Evolutionary conservation across 2,797 vertebrate genomes (phyloP).

Genomic region (Epinephelus malabaricus): DNA sequence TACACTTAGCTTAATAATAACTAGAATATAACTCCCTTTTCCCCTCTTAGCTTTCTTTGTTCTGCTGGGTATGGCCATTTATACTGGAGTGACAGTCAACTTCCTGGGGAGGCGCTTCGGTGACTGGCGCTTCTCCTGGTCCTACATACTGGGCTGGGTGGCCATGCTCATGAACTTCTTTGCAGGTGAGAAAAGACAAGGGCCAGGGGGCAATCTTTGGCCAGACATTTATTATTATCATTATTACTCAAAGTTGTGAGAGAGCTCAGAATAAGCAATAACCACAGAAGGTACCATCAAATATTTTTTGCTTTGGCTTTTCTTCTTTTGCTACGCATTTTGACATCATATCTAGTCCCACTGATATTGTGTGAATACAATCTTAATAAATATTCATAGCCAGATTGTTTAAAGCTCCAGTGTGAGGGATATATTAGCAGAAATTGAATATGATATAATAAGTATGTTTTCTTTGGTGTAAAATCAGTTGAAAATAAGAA

Average conservation of each 20-base stretch:
- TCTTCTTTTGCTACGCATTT: neutral
- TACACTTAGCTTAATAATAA: neutral
- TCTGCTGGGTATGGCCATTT: conserved; percentile 90
- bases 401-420: neutral
- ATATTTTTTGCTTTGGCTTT: neutral
- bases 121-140: conserved; percentile 95
- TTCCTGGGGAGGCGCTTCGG: conserved; percentile 91
- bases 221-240: neutral
- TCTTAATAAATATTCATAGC: neutral
- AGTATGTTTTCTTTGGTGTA: too few relatives aligned
- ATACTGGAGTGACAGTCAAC: conserved; percentile 91
- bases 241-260: neutral
- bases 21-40: neutral
- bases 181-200: conserved; percentile 82
- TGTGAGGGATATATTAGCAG: too few relatives aligned
- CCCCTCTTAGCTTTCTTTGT: conserved; percentile 85
- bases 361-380: neutral
- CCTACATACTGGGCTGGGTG: conserved; percentile 93
- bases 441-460: too few relatives aligned
- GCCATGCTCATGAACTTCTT: conserved; percentile 93
- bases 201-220: neutral
- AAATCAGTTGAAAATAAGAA: too few relatives aligned
- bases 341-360: neutral
- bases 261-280: neutral
- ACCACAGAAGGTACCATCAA: neutral